Evolutionary conservation across 2,797 vertebrate genomes (phyloP), one percentile per base, ranked within the genome.

Genomic region (Oophaga sylvatica): DNA sequence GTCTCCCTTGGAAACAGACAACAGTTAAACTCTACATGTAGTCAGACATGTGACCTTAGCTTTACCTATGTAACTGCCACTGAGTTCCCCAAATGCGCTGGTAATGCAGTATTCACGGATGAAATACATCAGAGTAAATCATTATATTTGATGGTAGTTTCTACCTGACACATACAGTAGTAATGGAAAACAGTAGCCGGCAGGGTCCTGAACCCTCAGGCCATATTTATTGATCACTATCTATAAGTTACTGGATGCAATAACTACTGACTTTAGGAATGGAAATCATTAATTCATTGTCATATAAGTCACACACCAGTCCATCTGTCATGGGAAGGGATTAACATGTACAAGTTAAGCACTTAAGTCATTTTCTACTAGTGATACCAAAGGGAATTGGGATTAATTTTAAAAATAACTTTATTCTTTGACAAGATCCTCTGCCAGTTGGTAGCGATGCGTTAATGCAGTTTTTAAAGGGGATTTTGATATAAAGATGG

Each of bases 321-420:
- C 84, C 84, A 86, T 70, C 75, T 80, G 63, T 79, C 68, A 80
- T 70, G 76, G 29, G 15, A 35, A 68, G 60, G 63, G 76, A 68
- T 86, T 86, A 70, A 80, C 79, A 67, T 70, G 75, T 35, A 70
- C 76, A 65, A 68, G 76, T 79, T 79, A 80, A 86, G 84, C 76
- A 20, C 76, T 80, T 86, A 86, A 79, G 45, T 53, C 26, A 85
- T 67, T 85, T 76, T 85, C 45, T 85, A 57, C 62, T 79, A 67
- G 84, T 67, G 84, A 85, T 79, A 62, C 62, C 84, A 70, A 26
- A 22, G 56, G 41, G 82, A 83, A 59, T 59, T 59, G 81, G 41
- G 82, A 84, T 84, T 84, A 60, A 84, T 84, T 84, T 84, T 84
- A 75, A 75, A 84, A 75, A 75, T 84, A 84, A 84, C 68, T 60